Base-by-base conservation (phyloP, 2,888 invertebrate species). In the Tetramorium bicarinatum region DNA sequence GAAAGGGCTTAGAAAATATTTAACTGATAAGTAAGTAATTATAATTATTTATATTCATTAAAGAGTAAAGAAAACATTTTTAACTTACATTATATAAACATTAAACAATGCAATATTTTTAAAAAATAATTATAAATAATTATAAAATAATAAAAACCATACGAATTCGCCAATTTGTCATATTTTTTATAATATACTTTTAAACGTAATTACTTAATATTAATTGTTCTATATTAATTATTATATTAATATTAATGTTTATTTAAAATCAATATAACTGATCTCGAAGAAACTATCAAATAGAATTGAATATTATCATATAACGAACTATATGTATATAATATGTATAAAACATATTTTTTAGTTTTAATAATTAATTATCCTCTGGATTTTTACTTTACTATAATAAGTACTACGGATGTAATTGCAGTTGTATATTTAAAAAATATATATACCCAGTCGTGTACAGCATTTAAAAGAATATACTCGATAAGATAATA, bases 1-100 rank as follows among this genome's bases (percentile, higher is more conserved):
- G 84, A 88, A 88, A 0, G 96, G 95, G n/a, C 82, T 95, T 15
- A 83, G 13, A 6, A 52, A 38, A 0, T 94, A 94, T 82, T 75
- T 94, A 0, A 49, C 18, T 0, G 44, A 9, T 0, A 80, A 83
- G 94, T 94, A 88, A n/a, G 89, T 82, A 13, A 71, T 47, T 54
- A 72, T 13, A 7, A 49, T 81, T 71, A 64, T 59, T 64, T 6
- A 66, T 47, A 76, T 41, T 62, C 13, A n/a, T 52, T 3, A n/a
- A 7, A 41, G 18, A 29, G 21, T 11, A 76, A 41, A n/a, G 7
- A 25, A 52, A n/a, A 29, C 1, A 1, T 47, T 49, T 13, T 13
- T 76, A 2, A 76, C 49, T 21, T 62, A 76, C 3, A 64, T 62
- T 38, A 15, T 11, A 38, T 47, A 47, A 76, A 38, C 15, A 29